These are phyloP conservation scores for Piaya cayana DNA, from an alignment of 2,113 vertebrate genomes.

Conservation along the genomic window DNA sequence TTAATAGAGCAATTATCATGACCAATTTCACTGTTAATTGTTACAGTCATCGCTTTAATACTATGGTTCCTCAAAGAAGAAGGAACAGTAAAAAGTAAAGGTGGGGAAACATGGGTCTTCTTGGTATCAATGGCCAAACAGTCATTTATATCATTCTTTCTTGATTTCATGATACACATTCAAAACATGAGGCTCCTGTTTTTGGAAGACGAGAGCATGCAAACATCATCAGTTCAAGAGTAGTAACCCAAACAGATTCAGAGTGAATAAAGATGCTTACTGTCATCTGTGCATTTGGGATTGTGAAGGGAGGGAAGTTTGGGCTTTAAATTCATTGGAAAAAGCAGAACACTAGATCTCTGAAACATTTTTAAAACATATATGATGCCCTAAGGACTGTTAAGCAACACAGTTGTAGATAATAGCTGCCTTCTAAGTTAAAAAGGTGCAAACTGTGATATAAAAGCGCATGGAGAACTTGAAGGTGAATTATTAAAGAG, in stretches of 20 bases:
- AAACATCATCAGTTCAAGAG: neutral
- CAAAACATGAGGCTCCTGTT: neutral
- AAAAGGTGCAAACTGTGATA: neutral
- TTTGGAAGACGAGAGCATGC: neutral
- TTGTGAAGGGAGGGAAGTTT: neutral
- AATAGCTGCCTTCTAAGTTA: neutral
- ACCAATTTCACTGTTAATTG: neutral
- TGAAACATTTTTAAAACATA: neutral
- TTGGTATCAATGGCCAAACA: neutral
- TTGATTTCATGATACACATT: neutral
- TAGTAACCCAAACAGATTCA: neutral
- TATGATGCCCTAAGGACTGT: neutral
- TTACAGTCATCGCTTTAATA: neutral
- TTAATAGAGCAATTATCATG: fast-evolving
- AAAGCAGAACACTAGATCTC: neutral
- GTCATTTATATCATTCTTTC: neutral
- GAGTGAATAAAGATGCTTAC: neutral
- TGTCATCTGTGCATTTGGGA: neutral
- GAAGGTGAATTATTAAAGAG: neutral
- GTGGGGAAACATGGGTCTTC: neutral
- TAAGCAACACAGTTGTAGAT: neutral
- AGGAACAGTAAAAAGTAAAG: neutral
- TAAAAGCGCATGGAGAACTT: neutral
- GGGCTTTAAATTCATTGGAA: neutral
- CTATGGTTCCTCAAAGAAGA: neutral